Percentiles rank a stretch among this genome's conserved stretches.
Conservation (phyloP, 1,140 invertebrate genomes). For the Aradophagus sp. region DNA sequence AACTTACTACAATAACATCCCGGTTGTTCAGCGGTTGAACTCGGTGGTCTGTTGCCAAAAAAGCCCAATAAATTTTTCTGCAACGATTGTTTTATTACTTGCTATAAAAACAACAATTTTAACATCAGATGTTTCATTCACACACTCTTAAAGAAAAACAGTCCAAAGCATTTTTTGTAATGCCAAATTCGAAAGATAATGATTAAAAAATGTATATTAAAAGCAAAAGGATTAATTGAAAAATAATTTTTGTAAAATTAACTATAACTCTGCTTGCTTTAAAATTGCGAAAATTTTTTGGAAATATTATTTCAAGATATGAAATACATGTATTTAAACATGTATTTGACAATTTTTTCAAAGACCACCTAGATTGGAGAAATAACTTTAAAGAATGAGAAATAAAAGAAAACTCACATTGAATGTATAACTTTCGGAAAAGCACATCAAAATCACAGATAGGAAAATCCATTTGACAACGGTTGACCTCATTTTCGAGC, state of each 20-base stretch:
- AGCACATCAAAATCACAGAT: conserved; percentile 18
- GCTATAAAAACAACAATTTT: conserved; percentile 5
- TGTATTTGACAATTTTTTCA: no score
- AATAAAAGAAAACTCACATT: conserved; percentile 40
- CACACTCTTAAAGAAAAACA: not conserved
- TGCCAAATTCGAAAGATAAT: no score
- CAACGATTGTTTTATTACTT: conserved; percentile 30
- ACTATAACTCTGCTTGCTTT: no score
- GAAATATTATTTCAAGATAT: no score
- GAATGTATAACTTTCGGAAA: conserved; percentile 22
- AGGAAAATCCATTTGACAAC: conserved; percentile 23
- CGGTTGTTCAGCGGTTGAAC: conserved; percentile 28
- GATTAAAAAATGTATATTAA: no score
- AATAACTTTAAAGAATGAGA: no score
- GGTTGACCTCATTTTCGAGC: conserved; percentile 52
- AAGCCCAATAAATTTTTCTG: conserved; percentile 68
- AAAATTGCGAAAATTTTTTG: no score
- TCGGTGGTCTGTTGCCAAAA: conserved; percentile 67
- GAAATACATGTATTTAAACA: no score
- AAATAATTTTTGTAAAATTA: no score
- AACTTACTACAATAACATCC: conserved; percentile 70
- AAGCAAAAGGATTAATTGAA: no score
- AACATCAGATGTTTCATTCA: not conserved
- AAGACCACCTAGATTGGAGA: no score
- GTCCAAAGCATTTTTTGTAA: not conserved